These are phyloP conservation scores for Ahaetulla prasina DNA, from an alignment of 2,113 vertebrate genomes.

Conservation along the genomic window DNA sequence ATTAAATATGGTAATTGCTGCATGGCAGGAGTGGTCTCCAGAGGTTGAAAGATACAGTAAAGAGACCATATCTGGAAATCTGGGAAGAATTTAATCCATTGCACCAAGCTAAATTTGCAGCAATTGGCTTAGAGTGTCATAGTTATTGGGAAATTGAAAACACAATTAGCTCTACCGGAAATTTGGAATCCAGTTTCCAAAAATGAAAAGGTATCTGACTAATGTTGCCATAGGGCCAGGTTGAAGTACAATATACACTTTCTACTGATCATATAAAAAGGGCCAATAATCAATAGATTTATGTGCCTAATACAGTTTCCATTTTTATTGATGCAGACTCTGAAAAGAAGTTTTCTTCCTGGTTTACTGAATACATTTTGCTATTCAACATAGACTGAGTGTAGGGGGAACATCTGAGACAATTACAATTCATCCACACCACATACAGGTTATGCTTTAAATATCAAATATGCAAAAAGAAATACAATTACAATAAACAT, in stretches of 20 bases:
- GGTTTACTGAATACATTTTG: neutral
- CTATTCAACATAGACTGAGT: neutral
- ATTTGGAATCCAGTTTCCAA: neutral
- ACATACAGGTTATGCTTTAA: neutral
- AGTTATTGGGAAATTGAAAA: neutral
- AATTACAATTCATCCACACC: neutral
- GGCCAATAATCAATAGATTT: constrained; percentile 12
- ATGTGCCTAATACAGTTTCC: constrained; percentile 16
- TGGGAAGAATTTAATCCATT: neutral
- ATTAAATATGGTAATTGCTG: neutral
- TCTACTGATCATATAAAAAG: constrained; percentile 13
- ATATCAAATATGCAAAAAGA: neutral
- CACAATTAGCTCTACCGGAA: neutral
- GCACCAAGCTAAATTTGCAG: neutral
- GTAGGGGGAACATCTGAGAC: neutral
- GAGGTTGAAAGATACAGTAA: neutral
- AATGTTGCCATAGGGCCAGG: neutral
- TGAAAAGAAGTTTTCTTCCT: constrained; percentile 1
- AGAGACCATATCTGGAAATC: neutral
- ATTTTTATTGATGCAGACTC: constrained; percentile 34
- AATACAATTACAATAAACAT: neutral
- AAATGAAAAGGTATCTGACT: neutral
- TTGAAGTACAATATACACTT: neutral
- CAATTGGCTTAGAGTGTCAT: no score
- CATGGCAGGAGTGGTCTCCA: neutral